Percentiles rank a stretch among this genome's conserved stretches.
These are phyloP conservation scores for Pseudanteris insignis DNA, from an alignment of 2,888 invertebrate species.

Conservation along the genomic window DNA sequence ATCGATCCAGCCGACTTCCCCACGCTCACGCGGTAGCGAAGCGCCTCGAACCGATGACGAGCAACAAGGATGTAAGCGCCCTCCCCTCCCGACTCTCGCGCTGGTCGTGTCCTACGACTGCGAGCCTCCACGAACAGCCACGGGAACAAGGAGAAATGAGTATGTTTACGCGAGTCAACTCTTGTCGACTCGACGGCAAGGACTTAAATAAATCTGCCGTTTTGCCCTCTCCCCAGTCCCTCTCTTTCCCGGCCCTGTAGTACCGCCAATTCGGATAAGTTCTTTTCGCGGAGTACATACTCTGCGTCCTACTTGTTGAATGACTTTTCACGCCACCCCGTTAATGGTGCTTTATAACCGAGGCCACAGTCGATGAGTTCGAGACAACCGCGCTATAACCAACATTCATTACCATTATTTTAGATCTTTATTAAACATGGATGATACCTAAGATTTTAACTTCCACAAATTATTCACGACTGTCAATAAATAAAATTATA, in stretches of 20 bases:
- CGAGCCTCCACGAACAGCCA: slow-evolving; percentile 57
- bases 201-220: slow-evolving; percentile 64
- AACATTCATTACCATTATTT: too few relatives aligned
- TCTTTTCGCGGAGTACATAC: slow-evolving; percentile 37
- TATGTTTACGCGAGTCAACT: slow-evolving; percentile 66
- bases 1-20: slow-evolving; percentile 39
- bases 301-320: slow-evolving; percentile 38
- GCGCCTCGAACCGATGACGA: slow-evolving; percentile 53
- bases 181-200: slow-evolving; percentile 64
- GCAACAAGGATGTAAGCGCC: slow-evolving; percentile 21
- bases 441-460: too few relatives aligned
- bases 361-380: too few relatives aligned
- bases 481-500: too few relatives aligned
- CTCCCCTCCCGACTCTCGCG: slow-evolving; percentile 26
- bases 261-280: slow-evolving; percentile 34
- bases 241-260: slow-evolving; percentile 11
- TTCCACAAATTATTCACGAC: too few relatives aligned
- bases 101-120: slow-evolving; percentile 1
- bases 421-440: too few relatives aligned
- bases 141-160: slow-evolving; percentile 65
- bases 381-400: too few relatives aligned
- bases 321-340: slow-evolving; percentile 29
- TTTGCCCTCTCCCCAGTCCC: slow-evolving; percentile 41
- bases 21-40: slow-evolving; percentile 49
- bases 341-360: slow-evolving; percentile 25